Evolutionary conservation across 2,888 invertebrate genomes (phyloP).

Genomic region (Caenorhabditis doughertyi): DNA sequence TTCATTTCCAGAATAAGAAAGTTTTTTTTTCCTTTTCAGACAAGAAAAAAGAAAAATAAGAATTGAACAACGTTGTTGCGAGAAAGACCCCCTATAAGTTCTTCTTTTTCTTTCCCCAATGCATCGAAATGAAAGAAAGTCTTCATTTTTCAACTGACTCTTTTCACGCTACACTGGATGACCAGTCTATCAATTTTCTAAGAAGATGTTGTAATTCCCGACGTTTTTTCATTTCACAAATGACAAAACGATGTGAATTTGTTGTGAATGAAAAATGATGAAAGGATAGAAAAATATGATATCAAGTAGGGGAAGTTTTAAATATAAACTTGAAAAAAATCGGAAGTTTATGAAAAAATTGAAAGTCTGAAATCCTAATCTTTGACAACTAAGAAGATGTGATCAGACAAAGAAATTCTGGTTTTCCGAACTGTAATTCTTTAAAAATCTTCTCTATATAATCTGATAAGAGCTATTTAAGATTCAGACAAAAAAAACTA

Average conservation of each 20-base stretch:
- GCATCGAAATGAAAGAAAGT: background rate
- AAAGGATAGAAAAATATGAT: slow-evolving; percentile 2
- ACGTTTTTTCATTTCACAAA: slow-evolving; percentile 50
- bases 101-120: slow-evolving; percentile 4
- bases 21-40: background rate
- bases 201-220: slow-evolving; percentile 46
- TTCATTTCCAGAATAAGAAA: slow-evolving; percentile 9
- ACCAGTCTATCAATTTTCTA: slow-evolving; percentile 38
- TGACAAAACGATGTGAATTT: slow-evolving; percentile 7
- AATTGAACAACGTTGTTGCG: background rate
- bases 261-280: slow-evolving; percentile 22
- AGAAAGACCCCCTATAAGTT: slow-evolving; percentile 3
- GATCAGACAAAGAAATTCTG: too few relatives aligned
- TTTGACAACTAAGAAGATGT: background rate
- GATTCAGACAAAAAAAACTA: background rate
- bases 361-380: background rate
- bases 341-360: background rate
- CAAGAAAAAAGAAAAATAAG: background rate
- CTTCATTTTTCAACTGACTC: background rate
- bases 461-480: too few relatives aligned
- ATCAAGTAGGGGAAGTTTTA: background rate
- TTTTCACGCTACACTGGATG: slow-evolving; percentile 42
- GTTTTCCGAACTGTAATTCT: background rate
- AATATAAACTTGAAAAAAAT: background rate
- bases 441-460: background rate